Base-by-base conservation (phyloP, 2,888 invertebrate genomes). In the Agriopis leucophaearia region DNA sequence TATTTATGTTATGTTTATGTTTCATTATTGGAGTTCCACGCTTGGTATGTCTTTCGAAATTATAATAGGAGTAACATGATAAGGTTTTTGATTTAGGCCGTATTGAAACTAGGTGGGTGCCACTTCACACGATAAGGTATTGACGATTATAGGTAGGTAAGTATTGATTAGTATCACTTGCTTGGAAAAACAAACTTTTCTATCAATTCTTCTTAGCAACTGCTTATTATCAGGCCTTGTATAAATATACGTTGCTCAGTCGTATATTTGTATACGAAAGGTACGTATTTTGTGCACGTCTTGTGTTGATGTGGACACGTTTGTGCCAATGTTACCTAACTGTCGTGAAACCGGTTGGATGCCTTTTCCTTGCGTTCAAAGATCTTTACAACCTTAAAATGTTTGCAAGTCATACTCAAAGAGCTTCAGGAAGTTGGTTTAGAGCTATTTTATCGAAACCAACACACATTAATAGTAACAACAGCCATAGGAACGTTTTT, bases 21-120 rank as follows among this genome's bases (percentile, higher is more conserved):
- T n/a, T n/a, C n/a, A n/a, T n/a, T n/a, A n/a, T n/a, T n/a, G n/a
- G n/a, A n/a, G n/a, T n/a, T n/a, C n/a, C n/a, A n/a, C n/a, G n/a
- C n/a, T n/a, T n/a, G n/a, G n/a, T n/a, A n/a, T n/a, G n/a, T n/a
- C n/a, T n/a, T n/a, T n/a, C n/a, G n/a, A n/a, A n/a, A 44, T 44
- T 5, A 18, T 27, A 3, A 5, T 27, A 27, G 0, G 1, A 55
- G 0, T 42, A 13, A 42, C 13, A 13, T 42, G 55, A 55, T 55
- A 42, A 55, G 42, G 15, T 10, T 13, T 55, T 44, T 27, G 56
- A 56, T 56, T 44, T 56, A 56, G 56, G 56, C 27, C 56, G 13
- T 27, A n/a, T 44, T 27, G 44, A 44, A n/a, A 40, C 10, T 7
- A 35, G 27, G 36, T 51, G 36, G n/a, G 40, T 40, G 54, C 40